Base-by-base conservation (phyloP, 2,113 vertebrate genomes). In the Sebastes schlegelii region DNA sequence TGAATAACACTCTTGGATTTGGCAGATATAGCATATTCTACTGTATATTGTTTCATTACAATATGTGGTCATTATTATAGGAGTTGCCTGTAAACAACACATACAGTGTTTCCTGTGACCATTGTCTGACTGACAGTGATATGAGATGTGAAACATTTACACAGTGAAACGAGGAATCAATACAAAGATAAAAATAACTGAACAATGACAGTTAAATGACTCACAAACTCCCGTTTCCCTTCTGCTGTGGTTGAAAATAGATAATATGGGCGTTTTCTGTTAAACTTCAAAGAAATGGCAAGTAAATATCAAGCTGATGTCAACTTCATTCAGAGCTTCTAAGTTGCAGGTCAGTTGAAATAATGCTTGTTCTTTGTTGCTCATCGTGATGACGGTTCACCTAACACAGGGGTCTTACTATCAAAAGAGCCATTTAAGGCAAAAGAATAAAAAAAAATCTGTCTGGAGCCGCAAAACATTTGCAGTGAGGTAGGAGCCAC, bases 61-160 rank as follows among this genome's bases (percentile, higher is more conserved):
- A 73, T 82, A 68, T 58, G 64, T 23, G 13, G 8, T 58, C 43
- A 52, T 70, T 77, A 72, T 81, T 86, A 75, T 81, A 87, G 82
- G 74, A 83, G 86, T 74, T 73, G 13, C 71, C 76, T 78, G 16
- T 66, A 79, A 88, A 83, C 71, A 65, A 45, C 67, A 79, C n/a
- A 55, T 16, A 72, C 16, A 58, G 34, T 74, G 83, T 80, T 92
- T 91, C 84, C 86, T 74, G 26, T 23, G 6, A 13, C 84, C 71
- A 90, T 91, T 92, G 86, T 92, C 82, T 82, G 49, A 80, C 68
- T 66, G 65, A 74, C 64, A 72, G 63, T 88, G 79, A 84, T 40
- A 82, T 66, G 55, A 87, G 81, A 87, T 78, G 19, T 68, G 42
- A 75, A 71, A 55, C 51, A 74, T 54, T 21, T 6, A 76, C 70